These are phyloP conservation scores for Cataglyphis hispanica DNA, from an alignment of 1,140 invertebrate genomes.

Conservation along the genomic window DNA sequence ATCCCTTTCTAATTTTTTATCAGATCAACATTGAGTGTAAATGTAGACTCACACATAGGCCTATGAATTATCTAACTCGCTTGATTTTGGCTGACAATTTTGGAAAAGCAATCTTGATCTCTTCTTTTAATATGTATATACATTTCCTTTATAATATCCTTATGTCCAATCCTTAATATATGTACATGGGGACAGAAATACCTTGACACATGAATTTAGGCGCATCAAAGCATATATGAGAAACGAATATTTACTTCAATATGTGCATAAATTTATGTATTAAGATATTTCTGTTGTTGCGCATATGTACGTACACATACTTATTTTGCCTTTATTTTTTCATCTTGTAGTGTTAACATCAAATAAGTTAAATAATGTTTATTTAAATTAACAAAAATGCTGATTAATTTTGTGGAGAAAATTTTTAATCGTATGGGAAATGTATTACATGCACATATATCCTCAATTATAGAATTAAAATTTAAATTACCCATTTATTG, in stretches of 20 bases:
- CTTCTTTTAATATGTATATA: too few relatives aligned
- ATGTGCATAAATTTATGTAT: too few relatives aligned
- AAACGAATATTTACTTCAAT: background rate
- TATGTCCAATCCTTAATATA: too few relatives aligned
- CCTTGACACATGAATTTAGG: too few relatives aligned
- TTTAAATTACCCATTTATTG: background rate
- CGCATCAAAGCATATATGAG: background rate
- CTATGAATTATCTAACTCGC: too few relatives aligned
- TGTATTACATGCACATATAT: background rate
- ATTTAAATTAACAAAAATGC: background rate
- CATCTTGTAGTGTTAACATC: background rate
- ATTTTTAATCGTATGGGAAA: background rate
- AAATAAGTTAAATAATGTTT: background rate
- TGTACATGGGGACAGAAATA: too few relatives aligned
- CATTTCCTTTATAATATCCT: too few relatives aligned
- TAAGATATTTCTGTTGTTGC: too few relatives aligned
- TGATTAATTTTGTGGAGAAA: background rate
- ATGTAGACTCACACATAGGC: too few relatives aligned
- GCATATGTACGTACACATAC: too few relatives aligned
- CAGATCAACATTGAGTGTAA: background rate
- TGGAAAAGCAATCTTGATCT: too few relatives aligned
- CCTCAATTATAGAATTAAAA: background rate
- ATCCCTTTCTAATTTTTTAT: slow-evolving; percentile 37
- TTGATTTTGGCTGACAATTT: too few relatives aligned
- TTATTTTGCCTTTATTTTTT: background rate